These are phyloP conservation scores for Trinectes maculatus DNA, from an alignment of 2,113 vertebrate genomes.

Conservation along the genomic window DNA sequence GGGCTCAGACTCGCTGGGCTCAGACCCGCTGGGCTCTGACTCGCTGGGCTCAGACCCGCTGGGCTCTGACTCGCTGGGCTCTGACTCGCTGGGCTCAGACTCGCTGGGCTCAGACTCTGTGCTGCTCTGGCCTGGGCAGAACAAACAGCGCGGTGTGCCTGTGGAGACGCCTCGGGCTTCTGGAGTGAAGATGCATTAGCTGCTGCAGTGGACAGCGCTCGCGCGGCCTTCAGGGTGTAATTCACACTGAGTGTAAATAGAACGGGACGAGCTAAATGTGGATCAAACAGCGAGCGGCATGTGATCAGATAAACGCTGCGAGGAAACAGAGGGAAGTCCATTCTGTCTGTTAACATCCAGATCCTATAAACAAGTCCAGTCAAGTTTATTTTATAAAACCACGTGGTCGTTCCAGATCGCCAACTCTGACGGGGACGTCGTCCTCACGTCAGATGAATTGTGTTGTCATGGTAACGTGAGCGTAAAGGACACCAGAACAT, in stretches of 20 bases:
- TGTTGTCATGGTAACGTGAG: no score
- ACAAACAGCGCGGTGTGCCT: conserved; percentile 28
- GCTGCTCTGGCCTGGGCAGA: conserved; percentile 24
- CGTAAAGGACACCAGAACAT: no score
- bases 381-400: no score
- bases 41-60: no score
- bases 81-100: no score
- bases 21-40: no score
- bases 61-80: no score
- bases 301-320: conserved; percentile 5
- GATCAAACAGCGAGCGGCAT: conserved; percentile 6
- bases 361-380: not conserved
- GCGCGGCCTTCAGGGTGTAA: conserved; percentile 26
- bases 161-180: conserved; percentile 21
- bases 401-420: no score
- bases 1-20: no score
- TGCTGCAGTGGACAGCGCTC: conserved; percentile 19
- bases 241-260: conserved; percentile 24
- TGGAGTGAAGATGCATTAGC: conserved; percentile 47
- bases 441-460: no score
- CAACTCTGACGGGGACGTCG: no score
- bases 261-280: conserved; percentile 20
- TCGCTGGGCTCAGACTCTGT: no score
- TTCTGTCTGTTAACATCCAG: not conserved
- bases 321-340: not conserved